Conservation (phyloP, 2,113 vertebrate species). For the Dinomys branickii region DNA sequence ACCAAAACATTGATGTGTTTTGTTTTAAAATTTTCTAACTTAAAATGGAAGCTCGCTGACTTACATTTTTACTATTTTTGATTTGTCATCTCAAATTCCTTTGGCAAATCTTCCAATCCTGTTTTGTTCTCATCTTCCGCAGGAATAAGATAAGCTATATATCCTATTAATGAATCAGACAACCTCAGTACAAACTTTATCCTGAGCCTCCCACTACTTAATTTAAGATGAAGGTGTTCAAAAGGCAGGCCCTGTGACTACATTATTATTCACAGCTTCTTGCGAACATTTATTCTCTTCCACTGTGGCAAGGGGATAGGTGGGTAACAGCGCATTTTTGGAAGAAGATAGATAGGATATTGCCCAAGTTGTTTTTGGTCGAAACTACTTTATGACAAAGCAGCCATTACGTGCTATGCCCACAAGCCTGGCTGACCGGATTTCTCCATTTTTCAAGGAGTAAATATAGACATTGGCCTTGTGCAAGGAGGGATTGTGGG, state of each 20-base stretch:
- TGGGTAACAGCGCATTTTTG: not conserved
- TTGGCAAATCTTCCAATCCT: not conserved
- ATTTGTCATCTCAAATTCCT: not conserved
- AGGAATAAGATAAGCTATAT: not conserved
- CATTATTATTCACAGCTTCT: not conserved
- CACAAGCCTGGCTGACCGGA: not conserved
- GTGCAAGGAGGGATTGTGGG: not conserved
- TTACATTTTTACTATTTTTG: not conserved
- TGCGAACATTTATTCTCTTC: not conserved
- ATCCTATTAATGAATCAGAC: not conserved
- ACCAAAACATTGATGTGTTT: not conserved
- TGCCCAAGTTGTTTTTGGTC: conserved; percentile 10
- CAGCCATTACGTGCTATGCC: not conserved
- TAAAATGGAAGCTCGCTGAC: not conserved
- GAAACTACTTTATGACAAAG: not conserved
- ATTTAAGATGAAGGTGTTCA: conserved; percentile 6
- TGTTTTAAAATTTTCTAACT: not conserved
- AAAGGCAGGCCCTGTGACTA: not conserved
- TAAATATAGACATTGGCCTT: not conserved
- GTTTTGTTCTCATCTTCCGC: not conserved
- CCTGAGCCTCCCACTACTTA: not conserved
- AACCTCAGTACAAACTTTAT: not conserved
- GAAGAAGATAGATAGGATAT: conserved; percentile 32
- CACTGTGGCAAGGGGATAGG: not conserved
- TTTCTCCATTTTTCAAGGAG: not conserved